Evolutionary conservation across 2,797 vertebrate species (phyloP).

Genomic region (Lutjanus argentimaculatus): DNA sequence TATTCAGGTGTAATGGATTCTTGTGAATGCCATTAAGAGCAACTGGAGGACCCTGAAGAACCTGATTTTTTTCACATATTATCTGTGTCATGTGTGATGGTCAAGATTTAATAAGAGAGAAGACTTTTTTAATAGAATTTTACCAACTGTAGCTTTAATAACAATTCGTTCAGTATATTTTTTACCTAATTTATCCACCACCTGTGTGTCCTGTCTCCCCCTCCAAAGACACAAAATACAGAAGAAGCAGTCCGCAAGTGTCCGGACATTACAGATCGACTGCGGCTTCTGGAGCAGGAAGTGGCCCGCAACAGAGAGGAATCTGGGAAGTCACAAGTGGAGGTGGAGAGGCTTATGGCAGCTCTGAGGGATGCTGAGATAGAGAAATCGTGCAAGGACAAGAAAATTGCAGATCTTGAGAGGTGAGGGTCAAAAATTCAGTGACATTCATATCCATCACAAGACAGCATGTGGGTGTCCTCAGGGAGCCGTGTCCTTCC

Average conservation of each 20-base stretch:
- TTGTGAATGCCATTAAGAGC: too few relatives aligned
- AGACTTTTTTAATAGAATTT: too few relatives aligned
- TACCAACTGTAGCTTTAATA: background rate
- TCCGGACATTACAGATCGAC: slow-evolving; percentile 92
- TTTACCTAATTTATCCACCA: background rate
- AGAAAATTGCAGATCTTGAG: slow-evolving; percentile 94
- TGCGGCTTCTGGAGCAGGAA: slow-evolving; percentile 95
- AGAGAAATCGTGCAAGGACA: slow-evolving; percentile 94
- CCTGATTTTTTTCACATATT: too few relatives aligned
- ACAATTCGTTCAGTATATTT: background rate
- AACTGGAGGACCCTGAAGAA: too few relatives aligned
- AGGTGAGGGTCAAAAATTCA: slow-evolving; percentile 86
- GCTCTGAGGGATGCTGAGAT: slow-evolving; percentile 94
- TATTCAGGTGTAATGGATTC: too few relatives aligned
- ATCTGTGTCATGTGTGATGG: too few relatives aligned
- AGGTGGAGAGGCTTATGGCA: slow-evolving; percentile 93
- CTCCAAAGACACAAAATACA: slow-evolving; percentile 85
- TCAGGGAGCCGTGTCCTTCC: slow-evolving; percentile 36
- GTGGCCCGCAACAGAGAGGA: slow-evolving; percentile 93
- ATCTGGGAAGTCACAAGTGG: slow-evolving; percentile 92
- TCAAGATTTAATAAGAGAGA: too few relatives aligned
- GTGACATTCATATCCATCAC: slow-evolving; percentile 21
- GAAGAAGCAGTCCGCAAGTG: slow-evolving; percentile 90
- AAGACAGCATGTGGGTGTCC: slow-evolving; percentile 61
- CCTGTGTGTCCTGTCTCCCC: slow-evolving; percentile 48